phyloP scores from a whole-genome alignment of 2,113 vertebrate genomes.

The Rhinogobius similis region DNA sequence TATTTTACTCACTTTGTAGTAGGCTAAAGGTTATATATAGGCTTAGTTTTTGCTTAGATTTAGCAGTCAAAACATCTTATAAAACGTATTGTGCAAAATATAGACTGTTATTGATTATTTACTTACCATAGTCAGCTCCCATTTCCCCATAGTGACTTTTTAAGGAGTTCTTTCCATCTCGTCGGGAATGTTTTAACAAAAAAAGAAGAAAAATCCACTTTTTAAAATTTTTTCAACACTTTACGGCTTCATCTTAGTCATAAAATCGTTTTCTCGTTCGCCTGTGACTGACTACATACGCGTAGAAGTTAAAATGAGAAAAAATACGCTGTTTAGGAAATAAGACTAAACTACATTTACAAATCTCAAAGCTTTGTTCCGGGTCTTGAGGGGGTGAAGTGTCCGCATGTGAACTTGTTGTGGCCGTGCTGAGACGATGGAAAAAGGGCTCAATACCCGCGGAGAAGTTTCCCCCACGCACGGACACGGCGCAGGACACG shows the following conservation, averaged over 20 bases:
- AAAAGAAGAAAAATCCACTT: conserved; percentile 23
- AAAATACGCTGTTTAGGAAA: background rate
- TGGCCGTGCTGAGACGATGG: background rate
- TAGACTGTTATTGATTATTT: background rate
- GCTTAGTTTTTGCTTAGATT: too few species aligned
- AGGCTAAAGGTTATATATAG: too few species aligned
- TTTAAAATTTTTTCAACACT: background rate
- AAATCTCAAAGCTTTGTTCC: background rate
- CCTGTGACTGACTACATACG: conserved; percentile 35
- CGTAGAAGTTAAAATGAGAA: conserved; percentile 11
- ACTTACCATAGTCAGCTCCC: conserved; percentile 79
- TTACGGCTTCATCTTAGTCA: conserved; percentile 38
- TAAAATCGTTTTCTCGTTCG: background rate
- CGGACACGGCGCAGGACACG: background rate
- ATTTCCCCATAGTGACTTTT: conserved; percentile 77
- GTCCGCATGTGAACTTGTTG: background rate
- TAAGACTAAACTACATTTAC: background rate
- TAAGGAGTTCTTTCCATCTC: conserved; percentile 56
- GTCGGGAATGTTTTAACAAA: conserved; percentile 3
- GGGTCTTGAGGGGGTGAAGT: background rate
- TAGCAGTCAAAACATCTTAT: too few species aligned
- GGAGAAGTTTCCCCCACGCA: background rate
- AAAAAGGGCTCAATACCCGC: background rate
- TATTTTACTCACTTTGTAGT: too few species aligned
- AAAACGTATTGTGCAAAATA: background rate